Conservation (phyloP, 2,888 invertebrate species). For the Mimumesa dahlbomi region DNA sequence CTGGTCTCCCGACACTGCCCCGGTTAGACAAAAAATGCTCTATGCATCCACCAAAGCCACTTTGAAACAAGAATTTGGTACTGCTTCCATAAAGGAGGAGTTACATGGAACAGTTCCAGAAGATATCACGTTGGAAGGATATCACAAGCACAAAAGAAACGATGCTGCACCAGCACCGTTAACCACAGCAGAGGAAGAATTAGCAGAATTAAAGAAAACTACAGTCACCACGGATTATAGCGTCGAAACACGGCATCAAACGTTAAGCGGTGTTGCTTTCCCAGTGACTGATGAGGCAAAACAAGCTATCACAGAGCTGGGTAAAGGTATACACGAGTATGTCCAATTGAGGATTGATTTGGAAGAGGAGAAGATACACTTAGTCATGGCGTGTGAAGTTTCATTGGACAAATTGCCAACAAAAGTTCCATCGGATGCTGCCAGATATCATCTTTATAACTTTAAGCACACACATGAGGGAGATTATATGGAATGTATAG, state of each 20-base stretch:
- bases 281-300: conserved; percentile 92
- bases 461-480: conserved; percentile 97
- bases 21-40: conserved; percentile 97
- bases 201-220: conserved; percentile 88
- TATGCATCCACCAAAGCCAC: conserved; percentile 99
- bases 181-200: conserved; percentile 92
- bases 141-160: conserved; percentile 88
- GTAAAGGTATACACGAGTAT: conserved; percentile 90
- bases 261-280: conserved; percentile 93
- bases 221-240: conserved; percentile 87
- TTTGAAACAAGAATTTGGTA: conserved; percentile 97
- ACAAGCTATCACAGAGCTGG: conserved; percentile 88
- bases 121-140: conserved; percentile 91
- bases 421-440: conserved; percentile 91
- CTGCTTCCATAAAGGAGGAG: conserved; percentile 96
- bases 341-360: conserved; percentile 94
- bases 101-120: conserved; percentile 92
- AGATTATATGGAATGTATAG: conserved; percentile 91
- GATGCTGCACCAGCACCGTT: conserved; percentile 93
- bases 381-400: conserved; percentile 88
- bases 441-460: conserved; percentile 94
- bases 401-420: conserved; percentile 86
- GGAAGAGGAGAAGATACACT: conserved; percentile 92
- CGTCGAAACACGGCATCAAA: conserved; percentile 92
- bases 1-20: conserved; percentile 96